Conservation (phyloP, 2,797 vertebrate genomes). For the Artibeus lituratus region DNA sequence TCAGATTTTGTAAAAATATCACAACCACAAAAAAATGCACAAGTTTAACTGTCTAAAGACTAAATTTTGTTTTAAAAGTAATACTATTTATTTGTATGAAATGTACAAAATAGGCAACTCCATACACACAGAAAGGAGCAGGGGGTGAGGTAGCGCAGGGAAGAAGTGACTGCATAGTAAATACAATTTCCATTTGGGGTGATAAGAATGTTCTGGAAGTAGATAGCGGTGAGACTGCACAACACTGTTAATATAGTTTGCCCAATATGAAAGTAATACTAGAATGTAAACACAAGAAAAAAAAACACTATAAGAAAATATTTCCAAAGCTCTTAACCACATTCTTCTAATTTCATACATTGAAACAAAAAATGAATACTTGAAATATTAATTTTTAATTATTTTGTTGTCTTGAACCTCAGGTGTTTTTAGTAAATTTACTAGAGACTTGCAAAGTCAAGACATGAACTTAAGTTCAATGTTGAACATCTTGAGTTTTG, state of each 20-base stretch:
- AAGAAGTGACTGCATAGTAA: background rate
- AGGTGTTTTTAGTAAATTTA: background rate
- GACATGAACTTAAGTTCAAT: background rate
- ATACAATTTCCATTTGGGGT: background rate
- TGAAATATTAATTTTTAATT: background rate
- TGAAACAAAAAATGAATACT: background rate
- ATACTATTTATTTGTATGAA: background rate
- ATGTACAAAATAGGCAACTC: background rate
- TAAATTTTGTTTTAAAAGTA: slow-evolving; percentile 17
- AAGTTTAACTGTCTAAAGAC: background rate
- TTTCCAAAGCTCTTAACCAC: background rate
- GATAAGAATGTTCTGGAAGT: background rate
- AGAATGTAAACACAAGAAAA: background rate
- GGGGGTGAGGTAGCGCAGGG: fast-evolving
- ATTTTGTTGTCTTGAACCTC: background rate
- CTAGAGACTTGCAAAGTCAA: background rate
- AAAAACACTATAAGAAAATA: background rate
- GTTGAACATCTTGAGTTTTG: background rate
- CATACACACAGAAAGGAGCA: background rate
- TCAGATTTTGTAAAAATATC: background rate
- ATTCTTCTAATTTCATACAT: slow-evolving; percentile 1
- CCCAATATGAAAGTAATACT: background rate
- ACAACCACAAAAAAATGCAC: background rate
- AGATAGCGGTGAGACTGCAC: background rate
- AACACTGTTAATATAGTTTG: background rate